Conservation (phyloP, 2,888 invertebrate species). For the Unio delphinus region DNA sequence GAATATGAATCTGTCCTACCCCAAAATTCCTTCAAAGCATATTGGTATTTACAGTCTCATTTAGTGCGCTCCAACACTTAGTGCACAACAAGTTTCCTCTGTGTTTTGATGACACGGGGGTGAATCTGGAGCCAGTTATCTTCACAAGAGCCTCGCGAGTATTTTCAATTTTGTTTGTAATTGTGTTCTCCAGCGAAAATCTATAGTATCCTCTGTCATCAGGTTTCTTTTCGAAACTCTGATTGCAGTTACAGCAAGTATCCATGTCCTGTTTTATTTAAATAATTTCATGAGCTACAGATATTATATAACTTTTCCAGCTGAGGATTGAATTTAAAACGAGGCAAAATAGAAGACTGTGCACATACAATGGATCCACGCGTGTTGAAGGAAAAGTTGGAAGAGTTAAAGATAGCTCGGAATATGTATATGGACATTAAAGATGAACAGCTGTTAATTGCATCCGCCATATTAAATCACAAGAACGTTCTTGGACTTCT, state of each 20-base stretch:
- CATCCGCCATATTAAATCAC: slow-evolving; percentile 1
- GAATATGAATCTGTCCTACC: too few relatives aligned
- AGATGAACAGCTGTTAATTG: slow-evolving; percentile 8
- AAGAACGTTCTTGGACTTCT: slow-evolving; percentile 13
- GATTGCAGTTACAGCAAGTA: slow-evolving; percentile 10
- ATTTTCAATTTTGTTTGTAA: too few relatives aligned
- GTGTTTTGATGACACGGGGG: too few relatives aligned
- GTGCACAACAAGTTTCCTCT: too few relatives aligned
- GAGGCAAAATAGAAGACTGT: too few relatives aligned
- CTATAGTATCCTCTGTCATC: too few relatives aligned
- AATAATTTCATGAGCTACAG: slow-evolving; percentile 2
- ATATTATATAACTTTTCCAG: slow-evolving; percentile 11
- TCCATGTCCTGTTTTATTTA: slow-evolving; percentile 11
- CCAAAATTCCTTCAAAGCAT: too few relatives aligned
- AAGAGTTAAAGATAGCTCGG: slow-evolving; percentile 3
- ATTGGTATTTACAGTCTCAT: too few relatives aligned
- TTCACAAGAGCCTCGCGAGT: too few relatives aligned
- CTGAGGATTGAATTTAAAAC: background rate
- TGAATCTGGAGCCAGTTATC: too few relatives aligned
- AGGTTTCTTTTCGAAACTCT: background rate
- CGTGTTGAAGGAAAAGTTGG: background rate
- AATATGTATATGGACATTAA: slow-evolving; percentile 10
- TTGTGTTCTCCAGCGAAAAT: too few relatives aligned
- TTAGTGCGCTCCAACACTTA: too few relatives aligned
- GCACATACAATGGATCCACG: slow-evolving; percentile 2